Evolutionary conservation across 2,113 vertebrate genomes (phyloP).

Genomic region (Bathybates hornii): DNA sequence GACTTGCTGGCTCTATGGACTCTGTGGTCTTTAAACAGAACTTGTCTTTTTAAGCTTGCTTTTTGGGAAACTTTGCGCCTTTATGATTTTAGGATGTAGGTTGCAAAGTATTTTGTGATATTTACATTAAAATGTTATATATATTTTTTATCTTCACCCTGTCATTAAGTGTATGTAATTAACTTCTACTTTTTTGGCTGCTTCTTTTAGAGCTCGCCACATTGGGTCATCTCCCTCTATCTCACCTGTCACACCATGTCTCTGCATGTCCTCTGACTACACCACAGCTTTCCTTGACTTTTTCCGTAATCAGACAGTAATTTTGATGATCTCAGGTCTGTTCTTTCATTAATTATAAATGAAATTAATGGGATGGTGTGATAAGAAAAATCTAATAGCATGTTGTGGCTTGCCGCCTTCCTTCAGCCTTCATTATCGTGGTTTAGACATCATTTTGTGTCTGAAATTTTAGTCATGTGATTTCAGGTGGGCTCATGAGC

Average conservation of each 20-base stretch:
- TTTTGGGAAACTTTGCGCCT: not conserved
- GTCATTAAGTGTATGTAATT: not conserved
- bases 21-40: not conserved
- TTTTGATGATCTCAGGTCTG: not conserved
- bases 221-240: not conserved
- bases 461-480: not conserved
- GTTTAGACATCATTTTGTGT: not conserved
- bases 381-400: not conserved
- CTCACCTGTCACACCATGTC: not conserved
- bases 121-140: not conserved
- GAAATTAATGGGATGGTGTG: not conserved
- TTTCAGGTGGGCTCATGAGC: not conserved
- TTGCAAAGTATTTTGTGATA: not conserved
- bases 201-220: not conserved
- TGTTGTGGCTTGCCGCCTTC: not conserved
- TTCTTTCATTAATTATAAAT: not conserved
- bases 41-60: not conserved
- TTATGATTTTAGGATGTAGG: not conserved
- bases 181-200: not conserved
- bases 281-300: not conserved
- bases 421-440: not conserved
- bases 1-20: not conserved
- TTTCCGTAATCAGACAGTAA: not conserved
- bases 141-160: fast-evolving
- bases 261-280: not conserved